phyloP scores from a whole-genome alignment of 2,888 invertebrate species.

The Conus canariensis region DNA sequence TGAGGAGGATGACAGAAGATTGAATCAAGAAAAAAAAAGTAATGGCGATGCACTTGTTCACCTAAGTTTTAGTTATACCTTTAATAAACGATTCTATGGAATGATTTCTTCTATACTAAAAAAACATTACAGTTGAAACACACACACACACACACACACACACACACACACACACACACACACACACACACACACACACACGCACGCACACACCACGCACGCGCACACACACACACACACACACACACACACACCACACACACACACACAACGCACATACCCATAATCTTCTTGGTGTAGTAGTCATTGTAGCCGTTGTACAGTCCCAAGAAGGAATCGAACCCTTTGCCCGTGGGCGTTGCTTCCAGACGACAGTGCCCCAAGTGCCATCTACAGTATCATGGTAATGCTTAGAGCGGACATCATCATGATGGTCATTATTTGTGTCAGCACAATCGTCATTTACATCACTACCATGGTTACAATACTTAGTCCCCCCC shows the following conservation, averaged over 20 bases:
- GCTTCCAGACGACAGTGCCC: background rate
- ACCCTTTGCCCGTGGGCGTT: background rate
- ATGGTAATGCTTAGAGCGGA: background rate
- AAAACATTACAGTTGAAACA: background rate
- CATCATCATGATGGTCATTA: background rate
- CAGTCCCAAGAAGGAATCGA: background rate
- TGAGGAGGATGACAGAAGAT: no score
- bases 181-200: background rate
- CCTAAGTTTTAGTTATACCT: no score
- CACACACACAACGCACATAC: background rate
- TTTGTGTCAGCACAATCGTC: background rate
- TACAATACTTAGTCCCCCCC: background rate
- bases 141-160: slow-evolving; percentile 25
- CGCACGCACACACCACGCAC: no score
- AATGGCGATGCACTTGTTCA: no score
- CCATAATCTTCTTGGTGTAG: slow-evolving; percentile 20
- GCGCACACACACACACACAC: no score
- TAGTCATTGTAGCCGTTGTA: slow-evolving; percentile 5
- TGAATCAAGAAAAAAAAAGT: no score
- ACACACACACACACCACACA: no score
- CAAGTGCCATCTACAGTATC: background rate
- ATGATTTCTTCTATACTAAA: no score
- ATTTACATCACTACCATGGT: background rate
- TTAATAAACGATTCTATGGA: no score
- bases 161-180: slow-evolving; percentile 13